Conservation (phyloP, 2,113 vertebrate species). For the Benitochromis conjunctus region DNA sequence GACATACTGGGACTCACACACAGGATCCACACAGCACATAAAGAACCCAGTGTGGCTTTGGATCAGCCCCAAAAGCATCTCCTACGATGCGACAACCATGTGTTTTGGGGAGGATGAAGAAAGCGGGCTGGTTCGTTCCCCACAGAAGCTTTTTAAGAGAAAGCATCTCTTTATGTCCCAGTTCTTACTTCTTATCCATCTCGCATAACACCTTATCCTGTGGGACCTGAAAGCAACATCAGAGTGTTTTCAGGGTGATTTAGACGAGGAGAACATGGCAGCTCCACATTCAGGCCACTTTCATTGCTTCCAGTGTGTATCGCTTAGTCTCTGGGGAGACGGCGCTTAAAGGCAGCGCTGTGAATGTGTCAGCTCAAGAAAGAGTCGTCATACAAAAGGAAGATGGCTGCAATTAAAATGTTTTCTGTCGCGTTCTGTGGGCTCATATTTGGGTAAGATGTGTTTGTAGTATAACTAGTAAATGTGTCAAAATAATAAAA, state of each 20-base stretch:
- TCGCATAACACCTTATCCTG: slow-evolving; percentile 26
- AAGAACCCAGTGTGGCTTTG: neutral
- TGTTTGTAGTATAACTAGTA: neutral
- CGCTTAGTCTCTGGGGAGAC: slow-evolving; percentile 23
- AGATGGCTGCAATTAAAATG: neutral
- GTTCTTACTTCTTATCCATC: slow-evolving; percentile 23
- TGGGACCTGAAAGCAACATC: slow-evolving; percentile 38
- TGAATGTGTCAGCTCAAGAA: slow-evolving; percentile 15
- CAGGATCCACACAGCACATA: neutral
- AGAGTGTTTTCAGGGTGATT: slow-evolving; percentile 41
- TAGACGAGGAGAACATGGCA: slow-evolving; percentile 40
- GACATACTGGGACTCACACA: neutral
- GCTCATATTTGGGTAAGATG: neutral
- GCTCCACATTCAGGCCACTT: slow-evolving; percentile 49
- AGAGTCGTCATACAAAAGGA: neutral
- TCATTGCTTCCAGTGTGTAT: neutral
- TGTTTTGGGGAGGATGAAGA: neutral
- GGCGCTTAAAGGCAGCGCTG: slow-evolving; percentile 10
- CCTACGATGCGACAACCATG: neutral
- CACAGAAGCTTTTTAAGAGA: neutral
- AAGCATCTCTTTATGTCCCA: slow-evolving; percentile 18
- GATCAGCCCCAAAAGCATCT: neutral
- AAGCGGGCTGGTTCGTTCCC: neutral
- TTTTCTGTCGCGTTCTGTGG: neutral
- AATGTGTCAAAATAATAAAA: neutral